Evolutionary conservation across 2,888 invertebrate genomes (phyloP), one percentile per base, ranked within the genome.

Genomic region (Thymelicus acteon): DNA sequence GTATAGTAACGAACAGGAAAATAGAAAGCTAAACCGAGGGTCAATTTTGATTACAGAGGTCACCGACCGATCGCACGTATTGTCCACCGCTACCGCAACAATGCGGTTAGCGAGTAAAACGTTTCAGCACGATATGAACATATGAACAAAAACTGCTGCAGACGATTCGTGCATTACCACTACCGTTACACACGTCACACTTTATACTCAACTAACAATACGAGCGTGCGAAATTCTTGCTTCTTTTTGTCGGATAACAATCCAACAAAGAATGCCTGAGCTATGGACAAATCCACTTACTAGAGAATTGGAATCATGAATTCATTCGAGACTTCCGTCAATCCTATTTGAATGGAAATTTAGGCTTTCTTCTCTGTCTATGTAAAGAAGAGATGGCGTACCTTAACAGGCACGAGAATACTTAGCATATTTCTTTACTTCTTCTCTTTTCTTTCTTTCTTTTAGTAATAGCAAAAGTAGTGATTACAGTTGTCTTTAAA

Each of bases 31-130:
- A 60, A 39, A 58, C 58, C 10, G 10, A 24, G 24, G 54, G 24
- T 39, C 37, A 37, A 39, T 39, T 66, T 48, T 40, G 37, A 52
- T 61, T 7, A 13, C 24, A 12, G 52, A 39, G 67, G 60, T 67
- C 24, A 67, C 19, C 60, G 67, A 49, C 67, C 67, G 60, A 52
- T 44, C 37, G 40, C 47, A 31, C 24, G 39, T 60, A 60, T n/a
- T 24, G 19, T 67, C 19, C 37, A 4, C 40, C 49, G 40, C 60
- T 15, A 61, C 52, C 54, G 39, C n/a, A 31, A 54, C 19, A 68
- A 47, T 62, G 54, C 62, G 62, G 68, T 57, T 57, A 62, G n/a
- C 37, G 54, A 13, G 40, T 61, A 68, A 68, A 68, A 62, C 62
- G 13, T 57, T 57, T 62, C 60, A 62, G 65, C 62, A 19, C 19